Percentiles rank a stretch among this genome's conserved stretches.
Conservation (phyloP, 2,888 invertebrate genomes). For the Nasonia oneida region DNA sequence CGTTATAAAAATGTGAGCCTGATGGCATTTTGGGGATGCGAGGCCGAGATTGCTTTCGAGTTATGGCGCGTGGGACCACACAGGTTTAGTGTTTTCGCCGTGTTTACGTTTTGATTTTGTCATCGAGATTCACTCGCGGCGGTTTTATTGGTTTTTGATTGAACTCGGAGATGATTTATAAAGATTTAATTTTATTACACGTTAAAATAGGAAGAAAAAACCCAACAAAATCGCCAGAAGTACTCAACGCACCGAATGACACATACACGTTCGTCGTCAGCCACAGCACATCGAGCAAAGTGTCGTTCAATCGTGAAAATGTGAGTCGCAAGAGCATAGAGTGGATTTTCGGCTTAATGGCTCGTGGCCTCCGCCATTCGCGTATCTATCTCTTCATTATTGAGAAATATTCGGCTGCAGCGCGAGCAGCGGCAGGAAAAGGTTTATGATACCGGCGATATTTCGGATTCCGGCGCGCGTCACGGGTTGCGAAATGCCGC, state of each 20-base stretch:
- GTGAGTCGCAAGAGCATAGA: not conserved
- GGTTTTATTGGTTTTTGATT: not conserved
- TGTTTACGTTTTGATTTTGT: not conserved
- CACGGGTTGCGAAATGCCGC: not conserved
- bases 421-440: conserved; percentile 31
- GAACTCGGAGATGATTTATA: too few species aligned
- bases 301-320: not conserved
- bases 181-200: too few species aligned
- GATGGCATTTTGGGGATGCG: not conserved
- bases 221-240: not conserved
- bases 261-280: not conserved
- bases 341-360: conserved; percentile 24
- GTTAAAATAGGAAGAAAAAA: too few species aligned
- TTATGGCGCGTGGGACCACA: conserved; percentile 18
- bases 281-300: not conserved
- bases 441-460: conserved; percentile 58
- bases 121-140: too few species aligned
- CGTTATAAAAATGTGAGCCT: not conserved
- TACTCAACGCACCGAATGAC: not conserved
- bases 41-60: not conserved
- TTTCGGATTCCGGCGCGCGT: conserved; percentile 52
- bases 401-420: conserved; percentile 45
- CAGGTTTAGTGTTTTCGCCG: not conserved
- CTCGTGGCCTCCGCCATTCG: not conserved
- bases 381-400: conserved; percentile 59